Evolutionary conservation across 2,888 invertebrate species (phyloP).

Genomic region (Trichopria drosophilae): DNA sequence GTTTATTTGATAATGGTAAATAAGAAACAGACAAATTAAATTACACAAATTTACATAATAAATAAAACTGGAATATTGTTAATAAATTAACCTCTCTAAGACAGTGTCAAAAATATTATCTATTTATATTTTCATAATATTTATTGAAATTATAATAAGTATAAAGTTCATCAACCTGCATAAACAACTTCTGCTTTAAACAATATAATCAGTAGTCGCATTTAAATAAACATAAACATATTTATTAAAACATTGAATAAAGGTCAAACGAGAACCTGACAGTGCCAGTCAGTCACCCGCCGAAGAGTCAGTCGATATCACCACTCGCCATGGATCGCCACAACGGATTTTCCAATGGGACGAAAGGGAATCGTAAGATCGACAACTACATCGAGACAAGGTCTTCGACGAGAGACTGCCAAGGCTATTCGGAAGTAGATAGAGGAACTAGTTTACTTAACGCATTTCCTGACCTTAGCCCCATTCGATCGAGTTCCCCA

Average conservation of each 20-base stretch:
- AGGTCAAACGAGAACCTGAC: constrained; percentile 54
- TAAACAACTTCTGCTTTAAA: too few relatives aligned
- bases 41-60: too few relatives aligned
- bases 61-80: too few relatives aligned
- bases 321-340: constrained; percentile 56
- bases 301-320: constrained; percentile 55
- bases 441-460: constrained; percentile 43
- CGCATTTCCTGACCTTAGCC: constrained; percentile 47
- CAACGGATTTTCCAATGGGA: constrained; percentile 53
- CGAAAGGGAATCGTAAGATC: constrained; percentile 50
- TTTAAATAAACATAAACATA: not conserved
- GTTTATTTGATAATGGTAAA: too few relatives aligned
- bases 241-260: too few relatives aligned
- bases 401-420: constrained; percentile 42
- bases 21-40: too few relatives aligned
- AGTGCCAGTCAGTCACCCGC: constrained; percentile 43
- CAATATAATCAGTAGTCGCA: too few relatives aligned
- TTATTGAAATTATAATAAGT: too few relatives aligned
- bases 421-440: constrained; percentile 53
- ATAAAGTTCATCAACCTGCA: too few relatives aligned
- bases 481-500: constrained; percentile 42
- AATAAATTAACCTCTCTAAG: too few relatives aligned
- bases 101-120: too few relatives aligned
- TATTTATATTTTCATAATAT: too few relatives aligned
- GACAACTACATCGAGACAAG: constrained; percentile 45